Evolutionary conservation across 1,140 invertebrate species (phyloP), one percentile per base, ranked within the genome.

Genomic region (Panagrolaimus sp.): DNA sequence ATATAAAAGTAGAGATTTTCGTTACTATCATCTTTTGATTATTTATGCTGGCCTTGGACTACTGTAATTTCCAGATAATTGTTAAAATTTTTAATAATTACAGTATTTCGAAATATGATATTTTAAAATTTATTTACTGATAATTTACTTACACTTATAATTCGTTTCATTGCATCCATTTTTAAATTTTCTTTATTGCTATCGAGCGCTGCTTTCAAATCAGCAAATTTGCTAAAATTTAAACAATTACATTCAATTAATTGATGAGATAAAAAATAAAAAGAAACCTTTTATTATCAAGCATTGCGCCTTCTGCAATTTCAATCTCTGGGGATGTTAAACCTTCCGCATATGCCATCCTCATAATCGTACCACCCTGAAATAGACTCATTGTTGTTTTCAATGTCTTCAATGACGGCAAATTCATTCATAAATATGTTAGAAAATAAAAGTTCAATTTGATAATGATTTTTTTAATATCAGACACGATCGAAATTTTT

Each of bases 81-180:
- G 2, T 4, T 38, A 7, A 2, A 1, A 38, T 1, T 48, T 14
- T 63, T 75, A 14, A 45, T 0, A 71, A 75, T 45, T 7, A 44
- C 31, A 68, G 67, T 61, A 77, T 20, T n/a, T 65, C 16, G 65
- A 51, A 44, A 51, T n/a, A n/a, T n/a, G n/a, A n/a, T n/a, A n/a
- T n/a, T n/a, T n/a, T n/a, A n/a, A n/a, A n/a, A n/a, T n/a, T n/a
- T n/a, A n/a, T n/a, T n/a, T n/a, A n/a, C n/a, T n/a, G n/a, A n/a
- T n/a, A n/a, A n/a, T n/a, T 20, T 43, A 81, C 82, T 85, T 87
- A 91, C 90, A 77, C 92, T 92, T 84, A 98, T 97, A 65, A 99
- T 97, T 77, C 95, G 87, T 84, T 98, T 98, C 96, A 99, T 99
- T 14, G 96, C 96, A 85, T 99, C 96, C 71, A 99, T 84, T 83